Evolutionary conservation across 2,113 vertebrate genomes (phyloP).

Genomic region (Gallinago media): DNA sequence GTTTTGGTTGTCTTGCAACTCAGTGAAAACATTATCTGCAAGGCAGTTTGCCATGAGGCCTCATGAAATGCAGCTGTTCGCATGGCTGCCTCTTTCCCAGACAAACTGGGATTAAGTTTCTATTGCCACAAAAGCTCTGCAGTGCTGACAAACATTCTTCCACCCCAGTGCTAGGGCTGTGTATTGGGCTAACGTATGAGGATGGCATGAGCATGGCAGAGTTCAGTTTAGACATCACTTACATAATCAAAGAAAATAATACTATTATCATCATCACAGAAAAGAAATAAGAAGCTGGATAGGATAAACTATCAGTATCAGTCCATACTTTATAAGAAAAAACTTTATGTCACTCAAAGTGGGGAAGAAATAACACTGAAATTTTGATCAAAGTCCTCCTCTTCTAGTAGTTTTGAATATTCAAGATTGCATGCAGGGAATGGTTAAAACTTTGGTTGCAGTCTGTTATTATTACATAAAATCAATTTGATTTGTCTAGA

Average conservation of each 20-base stretch:
- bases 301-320: background rate
- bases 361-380: background rate
- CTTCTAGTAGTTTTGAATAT: background rate
- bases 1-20: background rate
- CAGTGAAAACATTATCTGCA: background rate
- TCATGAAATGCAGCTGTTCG: background rate
- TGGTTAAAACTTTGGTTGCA: background rate
- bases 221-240: background rate
- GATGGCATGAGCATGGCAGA: background rate
- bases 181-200: background rate
- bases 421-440: background rate
- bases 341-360: background rate
- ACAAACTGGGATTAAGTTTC: constrained; percentile 18
- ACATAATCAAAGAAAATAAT: background rate
- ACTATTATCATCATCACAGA: background rate
- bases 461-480: background rate
- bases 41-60: background rate
- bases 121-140: background rate
- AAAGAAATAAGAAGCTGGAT: background rate
- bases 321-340: background rate
- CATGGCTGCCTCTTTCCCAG: background rate
- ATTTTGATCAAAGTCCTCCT: background rate
- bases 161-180: background rate
- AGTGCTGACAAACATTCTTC: background rate
- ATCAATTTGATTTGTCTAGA: background rate